A percentile compares a stretch with the other conserved stretches of the same genome.
phyloP scores from a whole-genome alignment of 2,888 invertebrate genomes.

The Caenorhabditis japonica region DNA sequence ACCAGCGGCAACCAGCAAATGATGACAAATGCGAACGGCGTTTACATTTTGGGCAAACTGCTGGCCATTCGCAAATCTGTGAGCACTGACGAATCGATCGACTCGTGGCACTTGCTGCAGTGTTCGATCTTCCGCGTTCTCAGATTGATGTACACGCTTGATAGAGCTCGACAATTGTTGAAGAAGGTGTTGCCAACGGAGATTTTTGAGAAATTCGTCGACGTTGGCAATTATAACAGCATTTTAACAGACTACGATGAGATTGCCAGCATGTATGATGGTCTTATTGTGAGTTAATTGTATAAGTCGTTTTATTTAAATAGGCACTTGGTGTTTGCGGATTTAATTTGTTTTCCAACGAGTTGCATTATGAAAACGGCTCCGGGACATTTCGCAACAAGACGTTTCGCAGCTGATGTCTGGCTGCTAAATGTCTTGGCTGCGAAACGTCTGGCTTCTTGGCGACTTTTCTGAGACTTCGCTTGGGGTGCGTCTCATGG shows the following conservation, averaged over 20 bases:
- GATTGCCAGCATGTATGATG: slow-evolving; percentile 70
- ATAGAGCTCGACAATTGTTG: slow-evolving; percentile 78
- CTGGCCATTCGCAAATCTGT: slow-evolving; percentile 44
- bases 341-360: too few relatives aligned
- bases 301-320: too few relatives aligned
- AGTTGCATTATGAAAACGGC: too few relatives aligned
- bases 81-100: slow-evolving; percentile 22
- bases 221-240: slow-evolving; percentile 79
- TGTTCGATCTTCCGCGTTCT: slow-evolving; percentile 79
- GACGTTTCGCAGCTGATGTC: too few relatives aligned
- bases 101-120: slow-evolving; percentile 64
- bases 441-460: too few relatives aligned
- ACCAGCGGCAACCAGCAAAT: slow-evolving; percentile 55
- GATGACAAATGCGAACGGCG: slow-evolving; percentile 63
- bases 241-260: slow-evolving; percentile 77
- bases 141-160: slow-evolving; percentile 79
- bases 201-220: slow-evolving; percentile 78
- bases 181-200: slow-evolving; percentile 78
- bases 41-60: slow-evolving; percentile 58
- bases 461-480: too few relatives aligned
- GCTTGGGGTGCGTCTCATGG: too few relatives aligned
- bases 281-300: slow-evolving; percentile 42
- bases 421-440: too few relatives aligned
- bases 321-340: too few relatives aligned
- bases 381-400: too few relatives aligned